Evolutionary conservation across 2,113 vertebrate species (phyloP).

Genomic region (Steatornis caripensis): DNA sequence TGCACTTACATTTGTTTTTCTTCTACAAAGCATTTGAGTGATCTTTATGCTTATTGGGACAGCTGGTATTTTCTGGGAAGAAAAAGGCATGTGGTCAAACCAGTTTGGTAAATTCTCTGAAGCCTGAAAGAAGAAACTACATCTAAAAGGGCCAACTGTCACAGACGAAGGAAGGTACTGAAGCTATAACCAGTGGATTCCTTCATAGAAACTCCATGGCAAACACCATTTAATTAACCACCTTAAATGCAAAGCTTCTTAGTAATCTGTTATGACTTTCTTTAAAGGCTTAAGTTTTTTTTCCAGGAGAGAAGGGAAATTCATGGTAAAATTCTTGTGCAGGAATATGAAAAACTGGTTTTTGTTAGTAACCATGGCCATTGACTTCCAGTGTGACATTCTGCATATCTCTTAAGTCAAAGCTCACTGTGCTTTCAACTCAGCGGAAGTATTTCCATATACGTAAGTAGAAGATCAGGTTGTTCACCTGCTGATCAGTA

Average conservation of each 20-base stretch:
- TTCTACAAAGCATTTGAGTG: not conserved
- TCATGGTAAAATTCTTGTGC: not conserved
- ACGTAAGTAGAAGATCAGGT: not conserved
- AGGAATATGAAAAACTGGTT: not conserved
- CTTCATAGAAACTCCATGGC: not conserved
- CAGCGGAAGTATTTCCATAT: not conserved
- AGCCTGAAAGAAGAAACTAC: not conserved
- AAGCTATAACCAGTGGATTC: not conserved
- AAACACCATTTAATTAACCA: not conserved
- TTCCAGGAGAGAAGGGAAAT: not conserved
- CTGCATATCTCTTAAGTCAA: not conserved
- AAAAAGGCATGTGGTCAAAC: not conserved
- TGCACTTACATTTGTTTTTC: not conserved
- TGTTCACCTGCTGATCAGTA: not conserved
- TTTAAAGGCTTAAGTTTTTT: not conserved
- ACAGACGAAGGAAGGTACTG: not conserved
- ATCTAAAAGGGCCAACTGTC: not conserved
- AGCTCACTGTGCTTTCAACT: not conserved
- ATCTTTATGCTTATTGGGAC: not conserved
- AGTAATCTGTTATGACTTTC: not conserved
- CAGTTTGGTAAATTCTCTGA: not conserved
- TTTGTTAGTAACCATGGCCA: not conserved
- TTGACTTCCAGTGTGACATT: not conserved
- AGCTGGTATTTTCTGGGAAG: conserved; percentile 1
- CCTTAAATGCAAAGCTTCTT: not conserved